These are phyloP conservation scores for Cheilosia vulpina DNA, from an alignment of 2,888 invertebrate species.

Conservation along the genomic window DNA sequence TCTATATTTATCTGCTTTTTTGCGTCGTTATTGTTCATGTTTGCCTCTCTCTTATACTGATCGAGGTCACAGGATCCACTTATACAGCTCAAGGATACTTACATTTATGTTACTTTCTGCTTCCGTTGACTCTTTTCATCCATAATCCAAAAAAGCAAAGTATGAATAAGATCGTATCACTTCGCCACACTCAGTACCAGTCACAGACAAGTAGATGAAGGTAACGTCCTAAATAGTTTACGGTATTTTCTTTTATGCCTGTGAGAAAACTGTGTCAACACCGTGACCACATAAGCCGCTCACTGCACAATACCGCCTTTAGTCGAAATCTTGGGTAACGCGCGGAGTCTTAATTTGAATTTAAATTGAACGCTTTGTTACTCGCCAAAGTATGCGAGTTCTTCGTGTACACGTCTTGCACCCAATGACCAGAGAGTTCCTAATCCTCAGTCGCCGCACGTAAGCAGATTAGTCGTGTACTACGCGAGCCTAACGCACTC, in stretches of 20 bases:
- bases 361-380: constrained; percentile 36
- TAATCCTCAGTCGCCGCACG: constrained; percentile 48
- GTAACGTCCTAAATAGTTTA: constrained; percentile 41
- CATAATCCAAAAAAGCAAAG: constrained; percentile 53
- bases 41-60: constrained; percentile 9
- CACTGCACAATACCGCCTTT: constrained; percentile 7
- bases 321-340: constrained; percentile 20
- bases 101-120: constrained; percentile 20
- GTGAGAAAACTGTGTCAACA: constrained; percentile 58
- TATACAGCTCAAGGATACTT: constrained; percentile 44
- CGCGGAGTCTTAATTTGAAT: constrained; percentile 28
- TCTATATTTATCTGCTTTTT: constrained; percentile 35
- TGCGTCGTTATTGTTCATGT: neutral
- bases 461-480: constrained; percentile 48
- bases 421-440: constrained; percentile 24
- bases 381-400: neutral
- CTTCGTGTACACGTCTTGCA: constrained; percentile 15
- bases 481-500: constrained; percentile 30
- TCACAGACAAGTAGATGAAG: constrained; percentile 7
- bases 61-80: constrained; percentile 50
- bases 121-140: constrained; percentile 41
- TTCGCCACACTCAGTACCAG: neutral
- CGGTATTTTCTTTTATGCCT: constrained; percentile 14
- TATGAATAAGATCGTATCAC: neutral
- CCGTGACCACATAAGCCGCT: constrained; percentile 24